Evolutionary conservation across 2,113 vertebrate genomes (phyloP).

Genomic region (Brachypodius melanocephalos): DNA sequence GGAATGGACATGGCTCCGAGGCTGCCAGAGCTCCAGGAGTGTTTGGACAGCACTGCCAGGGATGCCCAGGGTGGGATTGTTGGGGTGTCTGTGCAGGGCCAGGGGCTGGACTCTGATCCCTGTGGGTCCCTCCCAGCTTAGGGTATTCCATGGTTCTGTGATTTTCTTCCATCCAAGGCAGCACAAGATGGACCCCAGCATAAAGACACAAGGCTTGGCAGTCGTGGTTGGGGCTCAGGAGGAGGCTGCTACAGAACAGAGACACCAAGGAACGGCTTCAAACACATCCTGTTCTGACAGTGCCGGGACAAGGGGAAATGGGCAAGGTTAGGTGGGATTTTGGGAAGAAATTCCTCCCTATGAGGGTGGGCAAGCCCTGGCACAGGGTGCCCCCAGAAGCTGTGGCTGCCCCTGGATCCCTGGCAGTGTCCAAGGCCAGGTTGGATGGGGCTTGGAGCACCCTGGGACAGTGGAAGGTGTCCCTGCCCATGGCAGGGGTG

Average conservation of each 20-base stretch:
- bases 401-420: neutral
- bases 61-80: neutral
- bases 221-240: accelerated
- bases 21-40: neutral
- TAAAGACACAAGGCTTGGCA: accelerated
- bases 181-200: accelerated
- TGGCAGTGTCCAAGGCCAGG: neutral
- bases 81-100: neutral
- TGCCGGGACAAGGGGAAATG: neutral
- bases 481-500: neutral
- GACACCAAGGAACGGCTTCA: neutral
- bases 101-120: neutral
- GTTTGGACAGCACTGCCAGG: neutral
- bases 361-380: neutral
- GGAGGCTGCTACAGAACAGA: neutral
- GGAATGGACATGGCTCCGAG: neutral
- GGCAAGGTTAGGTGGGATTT: neutral
- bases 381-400: neutral
- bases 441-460: accelerated
- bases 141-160: accelerated
- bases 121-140: neutral
- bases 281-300: neutral
- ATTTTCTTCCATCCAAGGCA: neutral
- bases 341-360: neutral
- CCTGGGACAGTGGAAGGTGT: neutral